Conservation (phyloP, 1,140 invertebrate genomes). For the Chironomus tepperi region DNA sequence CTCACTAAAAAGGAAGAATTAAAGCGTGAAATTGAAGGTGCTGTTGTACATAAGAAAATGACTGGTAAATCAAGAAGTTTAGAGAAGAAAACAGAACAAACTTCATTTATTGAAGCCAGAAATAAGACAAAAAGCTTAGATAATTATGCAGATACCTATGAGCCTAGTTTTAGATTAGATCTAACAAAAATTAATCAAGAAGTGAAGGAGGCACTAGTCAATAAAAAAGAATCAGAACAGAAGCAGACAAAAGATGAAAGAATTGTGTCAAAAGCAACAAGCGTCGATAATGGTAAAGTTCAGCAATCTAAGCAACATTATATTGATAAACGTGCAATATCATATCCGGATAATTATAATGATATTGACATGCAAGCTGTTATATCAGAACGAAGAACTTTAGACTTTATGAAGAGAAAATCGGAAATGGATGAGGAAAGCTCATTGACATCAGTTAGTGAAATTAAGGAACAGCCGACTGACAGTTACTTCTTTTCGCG, state of each 20-base stretch:
- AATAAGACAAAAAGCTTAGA: slow-evolving; percentile 52
- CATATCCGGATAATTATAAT: slow-evolving; percentile 27
- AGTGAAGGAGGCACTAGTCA: not conserved
- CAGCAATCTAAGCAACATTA: not conserved
- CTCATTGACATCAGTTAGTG: slow-evolving; percentile 52
- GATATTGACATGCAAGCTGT: slow-evolving; percentile 52
- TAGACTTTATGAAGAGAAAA: slow-evolving; percentile 41
- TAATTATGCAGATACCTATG: slow-evolving; percentile 25
- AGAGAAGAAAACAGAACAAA: slow-evolving; percentile 42
- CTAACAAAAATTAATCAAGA: slow-evolving; percentile 29
- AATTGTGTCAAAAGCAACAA: not conserved
- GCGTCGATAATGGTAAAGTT: not conserved
- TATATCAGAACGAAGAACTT: slow-evolving; percentile 49
- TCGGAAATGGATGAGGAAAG: slow-evolving; percentile 37
- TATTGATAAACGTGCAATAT: slow-evolving; percentile 23
- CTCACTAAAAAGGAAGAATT: slow-evolving; percentile 50
- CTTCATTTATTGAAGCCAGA: slow-evolving; percentile 43
- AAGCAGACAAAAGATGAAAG: not conserved
- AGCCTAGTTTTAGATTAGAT: slow-evolving; percentile 32
- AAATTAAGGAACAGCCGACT: slow-evolving; percentile 41
- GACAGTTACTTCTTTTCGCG: slow-evolving; percentile 35
- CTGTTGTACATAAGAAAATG: slow-evolving; percentile 47
- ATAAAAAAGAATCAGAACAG: not conserved
- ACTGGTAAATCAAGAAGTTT: slow-evolving; percentile 47
- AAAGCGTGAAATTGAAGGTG: slow-evolving; percentile 51